Evolutionary conservation across 2,888 invertebrate genomes (phyloP).

Genomic region (Xestia c-nigrum): DNA sequence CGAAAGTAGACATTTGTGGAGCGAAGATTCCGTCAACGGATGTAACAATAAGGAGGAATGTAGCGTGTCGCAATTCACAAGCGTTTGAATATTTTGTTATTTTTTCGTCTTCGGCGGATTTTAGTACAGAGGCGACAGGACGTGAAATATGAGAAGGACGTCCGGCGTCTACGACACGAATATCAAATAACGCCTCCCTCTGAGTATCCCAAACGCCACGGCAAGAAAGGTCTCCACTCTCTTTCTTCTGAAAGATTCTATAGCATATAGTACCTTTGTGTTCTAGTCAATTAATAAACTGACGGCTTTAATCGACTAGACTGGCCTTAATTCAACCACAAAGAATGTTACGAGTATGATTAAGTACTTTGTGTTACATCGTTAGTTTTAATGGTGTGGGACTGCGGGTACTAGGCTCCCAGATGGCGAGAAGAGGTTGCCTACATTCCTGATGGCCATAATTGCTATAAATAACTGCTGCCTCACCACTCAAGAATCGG

Average conservation of each 20-base stretch:
- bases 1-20: too few relatives aligned
- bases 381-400: neutral
- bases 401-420: constrained; percentile 13
- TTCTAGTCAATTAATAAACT: neutral
- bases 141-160: too few relatives aligned
- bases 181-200: too few relatives aligned
- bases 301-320: neutral
- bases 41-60: too few relatives aligned
- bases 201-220: too few relatives aligned
- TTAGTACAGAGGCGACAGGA: too few relatives aligned
- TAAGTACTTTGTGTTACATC: neutral
- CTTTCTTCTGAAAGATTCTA: neutral
- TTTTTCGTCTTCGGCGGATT: too few relatives aligned
- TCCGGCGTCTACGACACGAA: too few relatives aligned
- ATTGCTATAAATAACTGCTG: constrained; percentile 40
- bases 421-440: constrained; percentile 21
- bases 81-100: too few relatives aligned
- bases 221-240: too few relatives aligned
- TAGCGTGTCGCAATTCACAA: too few relatives aligned
- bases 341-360: neutral
- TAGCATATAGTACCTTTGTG: neutral
- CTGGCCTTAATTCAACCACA: neutral
- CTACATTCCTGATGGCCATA: constrained; percentile 33
- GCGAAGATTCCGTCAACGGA: too few relatives aligned
- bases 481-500: constrained; percentile 24